Evolutionary conservation across 1,140 invertebrate species (phyloP).

Genomic region (Drosophila funebris): DNA sequence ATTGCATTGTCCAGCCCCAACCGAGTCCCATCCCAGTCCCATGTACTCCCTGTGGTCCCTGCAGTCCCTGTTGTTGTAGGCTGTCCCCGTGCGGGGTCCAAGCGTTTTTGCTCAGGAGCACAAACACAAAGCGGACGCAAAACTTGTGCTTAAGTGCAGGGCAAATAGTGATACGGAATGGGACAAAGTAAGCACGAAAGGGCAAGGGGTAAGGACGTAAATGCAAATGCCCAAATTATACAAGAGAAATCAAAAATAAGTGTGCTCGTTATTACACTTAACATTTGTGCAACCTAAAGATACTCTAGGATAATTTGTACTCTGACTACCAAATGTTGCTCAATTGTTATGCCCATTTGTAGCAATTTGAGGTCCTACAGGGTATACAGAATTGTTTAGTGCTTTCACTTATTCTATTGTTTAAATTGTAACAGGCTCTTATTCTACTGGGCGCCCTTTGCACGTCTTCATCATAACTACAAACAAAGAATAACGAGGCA

Average conservation of each 20-base stretch:
- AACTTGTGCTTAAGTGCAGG: conserved; percentile 39
- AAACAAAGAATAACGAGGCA: conserved; percentile 64
- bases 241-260: conserved; percentile 24
- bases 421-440: conserved; percentile 53
- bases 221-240: conserved; percentile 66
- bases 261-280: not conserved
- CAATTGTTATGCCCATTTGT: not conserved
- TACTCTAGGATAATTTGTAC: not conserved
- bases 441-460: not conserved
- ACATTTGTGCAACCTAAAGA: not conserved
- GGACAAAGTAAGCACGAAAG: not conserved
- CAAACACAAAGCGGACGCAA: conserved; percentile 32
- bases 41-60: not conserved
- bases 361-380: not conserved
- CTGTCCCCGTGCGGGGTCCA: not conserved
- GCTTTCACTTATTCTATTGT: conserved; percentile 66
- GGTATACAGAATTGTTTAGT: conserved; percentile 57
- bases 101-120: conserved; percentile 5
- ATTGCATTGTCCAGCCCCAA: conserved; percentile 17
- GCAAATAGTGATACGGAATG: conserved; percentile 31
- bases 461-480: conserved; percentile 65
- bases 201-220: conserved; percentile 15
- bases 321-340: too few relatives aligned
- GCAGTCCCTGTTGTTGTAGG: not conserved
- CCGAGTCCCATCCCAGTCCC: not conserved